Evolutionary conservation across 2,888 invertebrate species (phyloP), one percentile per base, ranked within the genome.

Genomic region (Cistogaster globosa): DNA sequence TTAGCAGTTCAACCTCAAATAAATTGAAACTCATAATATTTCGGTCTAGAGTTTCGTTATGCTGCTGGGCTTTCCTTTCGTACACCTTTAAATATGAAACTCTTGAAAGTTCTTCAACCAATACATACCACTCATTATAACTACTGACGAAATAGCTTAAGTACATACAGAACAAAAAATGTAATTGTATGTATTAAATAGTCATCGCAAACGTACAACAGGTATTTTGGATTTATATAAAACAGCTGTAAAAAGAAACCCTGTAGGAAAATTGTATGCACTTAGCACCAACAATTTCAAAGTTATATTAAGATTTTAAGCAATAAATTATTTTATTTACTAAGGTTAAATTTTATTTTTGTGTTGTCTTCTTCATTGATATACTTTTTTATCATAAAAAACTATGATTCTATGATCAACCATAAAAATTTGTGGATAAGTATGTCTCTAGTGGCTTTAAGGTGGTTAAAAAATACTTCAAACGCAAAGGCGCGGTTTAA

Each of bases 131-230:
- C 4, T 26, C 26, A 78, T 53, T 53, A 79, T 65, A 22, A 60
- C 60, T 45, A 26, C 60, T 42, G 16, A 18, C 57, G 53, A 53
- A 42, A 69, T 62, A 53, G 60, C 18, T 67, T 58, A 22, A 58
- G 63, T 71, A 63, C n/a, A 71, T 38, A 48, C 57, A 72, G n/a
- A 51, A 11, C 32, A 26, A 18, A 55, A 45, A 55, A n/a, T 38
- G 38, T 51, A 42, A 80, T 65, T 67, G 18, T 80, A 80, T 67
- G 16, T 80, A 67, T 67, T 72, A 79, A 72, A 65, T 72, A 80
- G 72, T 72, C 55, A 71, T 57, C 48, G 42, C n/a, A 71, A 55
- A 62, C 55, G 48, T 53, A 65, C 58, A 67, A 80, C 51, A 58
- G 20, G 26, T 11, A 53, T 58, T 63, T 57, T 71, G 55, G 55